Evolutionary conservation across 2,797 vertebrate species (phyloP).

Genomic region (Gallinago solitaria): DNA sequence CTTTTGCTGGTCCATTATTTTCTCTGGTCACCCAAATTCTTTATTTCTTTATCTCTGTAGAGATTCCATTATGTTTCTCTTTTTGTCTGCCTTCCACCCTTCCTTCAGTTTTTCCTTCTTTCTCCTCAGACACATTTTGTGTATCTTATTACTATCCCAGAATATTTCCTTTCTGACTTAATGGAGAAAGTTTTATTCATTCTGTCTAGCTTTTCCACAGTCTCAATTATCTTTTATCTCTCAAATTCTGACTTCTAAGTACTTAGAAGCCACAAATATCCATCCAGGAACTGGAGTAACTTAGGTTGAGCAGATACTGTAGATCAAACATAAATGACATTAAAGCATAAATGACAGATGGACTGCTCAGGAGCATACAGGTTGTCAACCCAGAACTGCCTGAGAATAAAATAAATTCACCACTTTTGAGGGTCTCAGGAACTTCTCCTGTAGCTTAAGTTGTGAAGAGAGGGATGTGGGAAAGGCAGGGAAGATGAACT

Average conservation of each 20-base stretch:
- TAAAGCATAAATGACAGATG: background rate
- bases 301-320: background rate
- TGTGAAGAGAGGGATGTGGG: accelerated
- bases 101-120: background rate
- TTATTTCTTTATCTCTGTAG: background rate
- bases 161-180: background rate
- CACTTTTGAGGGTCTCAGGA: background rate
- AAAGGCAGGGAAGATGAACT: background rate
- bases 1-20: conserved; percentile 11
- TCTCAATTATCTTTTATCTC: background rate
- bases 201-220: background rate
- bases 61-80: background rate
- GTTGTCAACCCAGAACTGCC: background rate
- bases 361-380: background rate
- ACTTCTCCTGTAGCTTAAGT: background rate
- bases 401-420: background rate
- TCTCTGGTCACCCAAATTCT: background rate
- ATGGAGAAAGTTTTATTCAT: background rate
- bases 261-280: background rate
- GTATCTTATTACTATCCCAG: background rate
- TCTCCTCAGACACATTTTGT: background rate
- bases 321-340: background rate
- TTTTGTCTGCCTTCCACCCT: background rate
- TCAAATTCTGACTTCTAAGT: background rate
- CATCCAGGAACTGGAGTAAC: background rate